A percentile compares a stretch with the other conserved stretches of the same genome.
Evolutionary conservation across 2,113 vertebrate genomes (phyloP).

Genomic region (Gymnarchus niloticus): DNA sequence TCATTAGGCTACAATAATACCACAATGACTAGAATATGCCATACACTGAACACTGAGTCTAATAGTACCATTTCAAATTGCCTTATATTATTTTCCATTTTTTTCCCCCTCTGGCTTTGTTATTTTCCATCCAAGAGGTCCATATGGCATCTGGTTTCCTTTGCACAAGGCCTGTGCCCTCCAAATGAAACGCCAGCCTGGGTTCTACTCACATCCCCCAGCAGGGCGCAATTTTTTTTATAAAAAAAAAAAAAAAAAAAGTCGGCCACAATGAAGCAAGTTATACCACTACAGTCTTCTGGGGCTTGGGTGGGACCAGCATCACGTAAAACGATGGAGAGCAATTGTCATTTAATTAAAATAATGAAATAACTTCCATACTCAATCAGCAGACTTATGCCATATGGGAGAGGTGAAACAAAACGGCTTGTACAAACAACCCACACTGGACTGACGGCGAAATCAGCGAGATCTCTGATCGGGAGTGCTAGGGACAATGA

Average conservation of each 20-base stretch:
- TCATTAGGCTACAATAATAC: background rate
- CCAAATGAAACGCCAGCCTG: conserved; percentile 12
- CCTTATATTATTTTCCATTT: background rate
- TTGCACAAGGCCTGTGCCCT: conserved; percentile 11
- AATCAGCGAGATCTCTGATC: background rate
- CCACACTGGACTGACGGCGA: background rate
- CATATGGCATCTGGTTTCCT: conserved; percentile 6
- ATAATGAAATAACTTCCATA: background rate
- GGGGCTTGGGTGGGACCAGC: background rate
- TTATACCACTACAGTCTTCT: background rate
- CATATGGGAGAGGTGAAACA: background rate
- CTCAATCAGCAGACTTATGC: no score
- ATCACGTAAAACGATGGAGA: background rate
- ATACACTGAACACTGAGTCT: background rate
- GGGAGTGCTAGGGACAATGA: background rate
- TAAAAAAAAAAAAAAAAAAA: no score
- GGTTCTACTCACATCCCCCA: background rate
- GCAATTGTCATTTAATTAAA: background rate
- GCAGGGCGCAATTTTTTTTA: background rate
- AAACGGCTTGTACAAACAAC: background rate
- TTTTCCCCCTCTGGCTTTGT: background rate
- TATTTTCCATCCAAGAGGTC: background rate
- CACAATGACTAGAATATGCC: background rate
- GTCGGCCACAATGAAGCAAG: conserved; percentile 10
- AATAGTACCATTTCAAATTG: background rate